Conservation (phyloP, 2,797 vertebrate genomes). For the Siniperca scherzeri region DNA sequence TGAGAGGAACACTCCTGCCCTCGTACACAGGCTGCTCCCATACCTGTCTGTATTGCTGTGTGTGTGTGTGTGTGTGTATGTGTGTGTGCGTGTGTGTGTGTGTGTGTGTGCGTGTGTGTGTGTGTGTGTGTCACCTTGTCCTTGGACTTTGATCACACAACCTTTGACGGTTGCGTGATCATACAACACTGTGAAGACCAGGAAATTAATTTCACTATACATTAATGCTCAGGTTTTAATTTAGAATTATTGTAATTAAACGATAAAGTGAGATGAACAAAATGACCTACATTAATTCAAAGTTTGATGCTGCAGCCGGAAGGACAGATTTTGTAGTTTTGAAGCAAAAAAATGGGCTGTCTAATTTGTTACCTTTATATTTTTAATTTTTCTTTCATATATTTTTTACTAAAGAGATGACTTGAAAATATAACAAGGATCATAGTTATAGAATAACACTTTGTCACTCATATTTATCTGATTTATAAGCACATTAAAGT, state of each 20-base stretch:
- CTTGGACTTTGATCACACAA: no score
- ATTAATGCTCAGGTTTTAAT: not conserved
- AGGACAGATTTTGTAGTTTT: not conserved
- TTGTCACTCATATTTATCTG: not conserved
- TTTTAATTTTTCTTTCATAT: not conserved
- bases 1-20: constrained; percentile 82
- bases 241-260: not conserved
- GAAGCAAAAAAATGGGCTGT: not conserved
- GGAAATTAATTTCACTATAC: not conserved
- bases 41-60: constrained; percentile 58
- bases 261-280: not conserved
- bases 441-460: not conserved
- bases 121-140: constrained; percentile 49
- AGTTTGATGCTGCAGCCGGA: not conserved
- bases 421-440: not conserved
- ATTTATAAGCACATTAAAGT: not conserved
- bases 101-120: not conserved
- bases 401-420: not conserved
- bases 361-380: not conserved
- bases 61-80: constrained; percentile 13
- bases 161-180: not conserved
- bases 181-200: not conserved
- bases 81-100: constrained; percentile 18
- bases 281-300: not conserved
- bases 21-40: constrained; percentile 48